Percentiles rank a stretch among this genome's conserved stretches.
phyloP scores from a whole-genome alignment of 2,888 invertebrate genomes.

The Phytoseiulus persimilis region DNA sequence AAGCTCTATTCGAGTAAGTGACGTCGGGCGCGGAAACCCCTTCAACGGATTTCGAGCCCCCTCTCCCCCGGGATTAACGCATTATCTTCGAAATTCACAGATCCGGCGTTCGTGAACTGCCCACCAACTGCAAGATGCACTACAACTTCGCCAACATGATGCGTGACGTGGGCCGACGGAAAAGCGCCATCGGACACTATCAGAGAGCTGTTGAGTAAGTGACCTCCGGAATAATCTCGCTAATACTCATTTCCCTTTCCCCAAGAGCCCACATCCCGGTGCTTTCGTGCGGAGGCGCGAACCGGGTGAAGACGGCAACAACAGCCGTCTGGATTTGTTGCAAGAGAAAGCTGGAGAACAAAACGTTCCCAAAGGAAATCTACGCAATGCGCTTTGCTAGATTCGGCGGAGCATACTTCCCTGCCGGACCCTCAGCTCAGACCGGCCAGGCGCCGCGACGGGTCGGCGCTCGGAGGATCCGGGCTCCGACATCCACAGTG shows the following conservation, averaged over 20 bases:
- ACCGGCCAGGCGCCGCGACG: background rate
- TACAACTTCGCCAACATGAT: slow-evolving; percentile 80
- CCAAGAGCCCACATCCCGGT: background rate
- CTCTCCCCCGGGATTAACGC: background rate
- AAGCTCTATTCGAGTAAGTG: slow-evolving; percentile 64
- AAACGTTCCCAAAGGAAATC: slow-evolving; percentile 32
- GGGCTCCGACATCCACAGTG: too few relatives aligned
- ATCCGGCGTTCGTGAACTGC: slow-evolving; percentile 67
- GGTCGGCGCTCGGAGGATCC: too few relatives aligned
- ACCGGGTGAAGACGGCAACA: background rate
- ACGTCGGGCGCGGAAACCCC: background rate
- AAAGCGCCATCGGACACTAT: slow-evolving; percentile 68
- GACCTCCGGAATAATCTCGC: background rate
- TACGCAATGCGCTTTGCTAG: slow-evolving; percentile 6
- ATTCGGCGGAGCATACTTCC: background rate
- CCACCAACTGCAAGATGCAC: slow-evolving; percentile 79
- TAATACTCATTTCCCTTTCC: background rate
- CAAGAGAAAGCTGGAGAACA: background rate
- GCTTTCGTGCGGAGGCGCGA: background rate
- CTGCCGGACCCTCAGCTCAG: background rate
- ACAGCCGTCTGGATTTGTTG: background rate
- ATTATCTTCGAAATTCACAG: slow-evolving; percentile 53
- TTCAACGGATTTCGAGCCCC: too few relatives aligned
- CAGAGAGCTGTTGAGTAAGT: slow-evolving; percentile 65
- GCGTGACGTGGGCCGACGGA: slow-evolving; percentile 65